Percentiles rank a stretch among this genome's conserved stretches.
phyloP scores from a whole-genome alignment of 2,113 vertebrate species.

The Salvelinus fontinalis region DNA sequence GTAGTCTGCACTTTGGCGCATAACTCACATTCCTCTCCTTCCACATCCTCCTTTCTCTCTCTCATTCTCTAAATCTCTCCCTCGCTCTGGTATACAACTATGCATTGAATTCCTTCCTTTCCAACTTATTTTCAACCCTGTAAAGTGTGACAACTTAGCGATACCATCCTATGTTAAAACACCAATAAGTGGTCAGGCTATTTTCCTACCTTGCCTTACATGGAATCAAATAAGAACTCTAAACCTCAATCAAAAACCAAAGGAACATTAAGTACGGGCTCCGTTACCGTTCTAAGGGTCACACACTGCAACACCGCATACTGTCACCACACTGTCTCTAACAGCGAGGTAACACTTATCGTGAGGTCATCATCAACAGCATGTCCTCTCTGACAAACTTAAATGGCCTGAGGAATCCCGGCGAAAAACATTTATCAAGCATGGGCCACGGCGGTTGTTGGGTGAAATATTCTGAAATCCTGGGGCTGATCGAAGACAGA shows the following conservation, averaged over 20 bases:
- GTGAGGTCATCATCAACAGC: not conserved
- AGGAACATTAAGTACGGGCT: no score
- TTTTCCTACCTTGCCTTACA: not conserved
- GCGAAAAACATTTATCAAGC: conserved; percentile 50
- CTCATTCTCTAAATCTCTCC: not conserved
- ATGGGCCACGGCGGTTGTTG: conserved; percentile 52
- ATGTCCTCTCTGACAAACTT: not conserved
- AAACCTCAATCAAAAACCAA: no score
- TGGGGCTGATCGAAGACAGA: conserved; percentile 68
- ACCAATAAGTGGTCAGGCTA: no score
- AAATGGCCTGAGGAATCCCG: not conserved
- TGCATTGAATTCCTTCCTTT: conserved; percentile 10
- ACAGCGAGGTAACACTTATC: not conserved
- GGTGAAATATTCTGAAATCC: conserved; percentile 64
- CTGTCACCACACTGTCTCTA: not conserved
- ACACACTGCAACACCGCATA: not conserved
- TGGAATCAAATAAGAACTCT: not conserved
- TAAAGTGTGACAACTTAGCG: not conserved
- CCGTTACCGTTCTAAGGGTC: no score
- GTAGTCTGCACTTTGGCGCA: not conserved
- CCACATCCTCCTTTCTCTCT: not conserved
- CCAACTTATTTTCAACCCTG: not conserved
- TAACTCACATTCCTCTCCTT: not conserved
- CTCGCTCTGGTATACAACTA: not conserved
- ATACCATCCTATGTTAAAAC: not conserved